Evolutionary conservation across 2,797 vertebrate species (phyloP).

Genomic region (Taenioides sp.): DNA sequence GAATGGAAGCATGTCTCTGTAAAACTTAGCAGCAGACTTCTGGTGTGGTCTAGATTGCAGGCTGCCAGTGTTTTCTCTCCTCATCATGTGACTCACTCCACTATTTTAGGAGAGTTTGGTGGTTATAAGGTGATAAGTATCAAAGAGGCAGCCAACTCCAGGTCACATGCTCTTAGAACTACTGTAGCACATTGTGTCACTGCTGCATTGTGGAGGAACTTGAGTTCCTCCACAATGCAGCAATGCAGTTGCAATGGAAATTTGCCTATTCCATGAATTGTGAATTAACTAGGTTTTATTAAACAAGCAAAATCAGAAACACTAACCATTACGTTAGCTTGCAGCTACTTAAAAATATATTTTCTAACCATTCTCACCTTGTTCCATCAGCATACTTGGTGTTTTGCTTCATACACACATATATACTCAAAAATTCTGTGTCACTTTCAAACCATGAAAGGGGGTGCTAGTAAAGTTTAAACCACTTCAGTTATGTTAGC

Average conservation of each 20-base stretch:
- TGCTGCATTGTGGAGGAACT: neutral
- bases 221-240: too few relatives aligned
- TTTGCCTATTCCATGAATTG: neutral
- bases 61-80: neutral
- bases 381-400: neutral
- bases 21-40: neutral
- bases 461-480: too few relatives aligned
- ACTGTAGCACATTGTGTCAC: neutral
- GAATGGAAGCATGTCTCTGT: neutral
- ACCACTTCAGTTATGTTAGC: too few relatives aligned
- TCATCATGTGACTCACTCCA: conserved; percentile 9
- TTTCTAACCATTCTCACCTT: neutral
- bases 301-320: neutral
- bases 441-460: neutral
- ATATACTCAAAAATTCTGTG: neutral
- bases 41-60: conserved; percentile 2
- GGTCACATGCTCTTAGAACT: conserved; percentile 12
- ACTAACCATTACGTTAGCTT: neutral
- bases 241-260: neutral
- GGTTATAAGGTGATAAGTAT: conserved; percentile 6
- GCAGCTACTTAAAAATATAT: neutral
- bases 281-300: neutral
- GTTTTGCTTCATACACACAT: neutral
- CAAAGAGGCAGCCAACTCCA: conserved; percentile 3
- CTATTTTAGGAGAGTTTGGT: conserved; percentile 3